Evolutionary conservation across 2,888 invertebrate species (phyloP).

Genomic region (Agonum fuliginosum): DNA sequence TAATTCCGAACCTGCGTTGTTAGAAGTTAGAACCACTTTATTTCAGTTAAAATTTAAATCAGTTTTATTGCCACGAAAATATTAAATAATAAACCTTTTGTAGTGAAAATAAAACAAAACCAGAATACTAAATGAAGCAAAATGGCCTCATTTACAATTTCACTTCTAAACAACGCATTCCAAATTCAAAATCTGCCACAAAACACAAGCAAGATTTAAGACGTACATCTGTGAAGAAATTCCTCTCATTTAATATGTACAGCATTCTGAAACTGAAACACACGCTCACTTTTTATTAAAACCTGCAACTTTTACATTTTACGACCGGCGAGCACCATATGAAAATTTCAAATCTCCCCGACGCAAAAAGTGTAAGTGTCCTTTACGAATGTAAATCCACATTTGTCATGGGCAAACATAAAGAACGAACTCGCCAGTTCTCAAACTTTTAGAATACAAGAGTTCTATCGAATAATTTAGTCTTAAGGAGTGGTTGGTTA

Average conservation of each 20-base stretch:
- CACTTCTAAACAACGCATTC: constrained; percentile 19
- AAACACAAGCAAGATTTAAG: constrained; percentile 28
- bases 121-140: background rate
- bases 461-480: too few species aligned
- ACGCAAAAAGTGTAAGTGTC: constrained; percentile 48
- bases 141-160: constrained; percentile 7
- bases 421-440: too few species aligned
- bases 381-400: constrained; percentile 51
- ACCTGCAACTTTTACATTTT: constrained; percentile 47
- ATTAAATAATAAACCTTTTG: background rate
- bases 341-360: constrained; percentile 43
- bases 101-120: background rate
- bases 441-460: too few species aligned
- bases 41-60: too few species aligned
- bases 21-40: too few species aligned
- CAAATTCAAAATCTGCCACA: constrained; percentile 17
- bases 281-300: constrained; percentile 46
- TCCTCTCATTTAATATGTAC: constrained; percentile 35
- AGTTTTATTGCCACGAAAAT: too few species aligned
- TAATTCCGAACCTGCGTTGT: too few species aligned
- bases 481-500: too few species aligned
- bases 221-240: constrained; percentile 28
- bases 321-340: constrained; percentile 35
- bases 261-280: constrained; percentile 20
- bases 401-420: constrained; percentile 54